Conservation (phyloP, 1,140 invertebrate genomes). For the Nasonia longicornis region DNA sequence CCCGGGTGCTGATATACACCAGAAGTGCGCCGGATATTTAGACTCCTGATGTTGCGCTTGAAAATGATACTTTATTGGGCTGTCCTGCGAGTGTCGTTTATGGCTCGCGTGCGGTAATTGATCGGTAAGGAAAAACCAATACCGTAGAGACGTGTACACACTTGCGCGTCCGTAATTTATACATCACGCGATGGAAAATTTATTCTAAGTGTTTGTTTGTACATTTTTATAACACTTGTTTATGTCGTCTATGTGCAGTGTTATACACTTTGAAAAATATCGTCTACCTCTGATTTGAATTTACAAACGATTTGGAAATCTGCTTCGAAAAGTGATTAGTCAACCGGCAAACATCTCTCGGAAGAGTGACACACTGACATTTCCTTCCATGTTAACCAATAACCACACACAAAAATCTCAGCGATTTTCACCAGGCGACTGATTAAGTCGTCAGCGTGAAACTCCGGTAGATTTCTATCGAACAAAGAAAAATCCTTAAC, state of each 20-base stretch:
- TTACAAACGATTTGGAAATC: neutral
- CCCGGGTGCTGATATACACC: neutral
- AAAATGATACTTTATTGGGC: neutral
- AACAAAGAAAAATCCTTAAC: slow-evolving; percentile 14
- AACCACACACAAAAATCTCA: no score
- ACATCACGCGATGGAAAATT: neutral
- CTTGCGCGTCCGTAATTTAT: neutral
- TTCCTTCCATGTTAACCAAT: neutral
- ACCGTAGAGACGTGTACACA: neutral
- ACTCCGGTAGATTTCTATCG: neutral
- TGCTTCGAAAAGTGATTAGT: neutral
- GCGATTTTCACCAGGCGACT: no score
- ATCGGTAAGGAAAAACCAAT: neutral
- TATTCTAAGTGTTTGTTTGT: neutral
- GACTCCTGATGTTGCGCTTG: slow-evolving; percentile 2
- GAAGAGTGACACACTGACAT: neutral
- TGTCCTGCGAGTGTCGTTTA: neutral
- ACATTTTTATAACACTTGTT: no score
- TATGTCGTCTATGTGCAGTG: no score
- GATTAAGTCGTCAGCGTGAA: neutral
- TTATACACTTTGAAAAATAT: no score
- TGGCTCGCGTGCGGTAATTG: neutral
- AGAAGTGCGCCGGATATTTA: neutral
- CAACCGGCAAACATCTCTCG: neutral
- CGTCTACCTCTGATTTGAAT: no score